A percentile compares a stretch with the other conserved stretches of the same genome.
These are phyloP conservation scores for Alauda arvensis DNA, from an alignment of 2,797 vertebrate genomes.

Conservation along the genomic window DNA sequence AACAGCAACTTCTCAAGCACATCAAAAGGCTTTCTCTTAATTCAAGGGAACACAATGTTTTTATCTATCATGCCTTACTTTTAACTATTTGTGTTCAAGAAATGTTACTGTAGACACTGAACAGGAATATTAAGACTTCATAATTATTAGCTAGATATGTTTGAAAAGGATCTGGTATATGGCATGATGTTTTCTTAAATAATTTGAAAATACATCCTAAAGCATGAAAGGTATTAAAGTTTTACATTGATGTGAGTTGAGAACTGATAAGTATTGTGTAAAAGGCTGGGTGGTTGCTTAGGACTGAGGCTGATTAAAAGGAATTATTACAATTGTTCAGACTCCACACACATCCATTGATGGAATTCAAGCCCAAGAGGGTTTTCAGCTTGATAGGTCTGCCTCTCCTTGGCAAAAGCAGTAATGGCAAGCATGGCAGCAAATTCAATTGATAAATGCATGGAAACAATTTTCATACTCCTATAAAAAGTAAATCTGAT, in stretches of 20 bases:
- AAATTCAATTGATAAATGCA: neutral
- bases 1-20: neutral
- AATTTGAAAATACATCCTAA: neutral
- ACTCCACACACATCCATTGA: neutral
- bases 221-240: neutral
- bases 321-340: neutral
- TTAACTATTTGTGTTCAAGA: neutral
- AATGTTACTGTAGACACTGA: neutral
- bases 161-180: neutral
- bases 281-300: neutral
- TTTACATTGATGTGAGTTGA: neutral
- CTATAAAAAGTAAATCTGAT: neutral
- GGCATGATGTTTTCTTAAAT: neutral
- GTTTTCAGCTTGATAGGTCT: neutral
- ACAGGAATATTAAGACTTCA: neutral
- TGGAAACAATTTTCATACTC: neutral
- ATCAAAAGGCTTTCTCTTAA: constrained; percentile 3
- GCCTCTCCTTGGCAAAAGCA: neutral
- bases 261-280: fast-evolving
- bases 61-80: neutral
- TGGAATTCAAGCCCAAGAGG: neutral
- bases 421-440: neutral
- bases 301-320: neutral
- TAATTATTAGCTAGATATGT: neutral
- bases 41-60: neutral